Base-by-base conservation (phyloP, 1,140 invertebrate species). In the Drosophila parabipectinata region DNA sequence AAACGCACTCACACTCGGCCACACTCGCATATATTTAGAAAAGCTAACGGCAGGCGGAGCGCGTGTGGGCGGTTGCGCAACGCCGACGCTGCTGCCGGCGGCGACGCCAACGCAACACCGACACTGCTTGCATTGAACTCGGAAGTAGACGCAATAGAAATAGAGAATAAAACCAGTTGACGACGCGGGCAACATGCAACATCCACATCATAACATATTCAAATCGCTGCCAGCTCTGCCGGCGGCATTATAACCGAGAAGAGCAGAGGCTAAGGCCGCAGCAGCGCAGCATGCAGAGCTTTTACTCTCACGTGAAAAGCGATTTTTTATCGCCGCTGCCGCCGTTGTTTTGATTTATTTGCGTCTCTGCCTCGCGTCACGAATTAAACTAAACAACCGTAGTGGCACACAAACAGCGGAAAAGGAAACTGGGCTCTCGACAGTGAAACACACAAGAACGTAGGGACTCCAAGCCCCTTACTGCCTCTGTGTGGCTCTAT, bases 301-400 rank as follows among this genome's bases (percentile, higher is more conserved):
- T 85, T 85, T 85, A 85, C 82, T 85, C 82, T 85, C 82, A 85
- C 82, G 78, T 85, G 82, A 75, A 85, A 85, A 85, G 78, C 66
- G 66, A 71, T 52, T 48, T 74, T 74, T 74, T 73, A 54, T 73
- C 50, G 37, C 54, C 15, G 15, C 34, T 9, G 15, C 60, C 28
- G 58, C 64, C 28, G 41, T 63, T 69, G 66, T 67, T 69, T 67
- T 68, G 61, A 67, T 69, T 68, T 69, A 68, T 66, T 82, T 64
- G 54, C 79, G 72, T 72, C 75, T 72, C 77, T 68, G 77, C 72
- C 61, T 64, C 77, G 73, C 67, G 81, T 85, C 69, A 85, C 82
- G 82, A 85, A 78, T 87, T 82, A 75, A 85, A 87, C 82, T 85
- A 85, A 85, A 79, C 82, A 78, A 85, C 57, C 72, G 57, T 56